A percentile compares a stretch with the other conserved stretches of the same genome.
Evolutionary conservation across 2,113 vertebrate species (phyloP).

Genomic region (Emberiza fucata): DNA sequence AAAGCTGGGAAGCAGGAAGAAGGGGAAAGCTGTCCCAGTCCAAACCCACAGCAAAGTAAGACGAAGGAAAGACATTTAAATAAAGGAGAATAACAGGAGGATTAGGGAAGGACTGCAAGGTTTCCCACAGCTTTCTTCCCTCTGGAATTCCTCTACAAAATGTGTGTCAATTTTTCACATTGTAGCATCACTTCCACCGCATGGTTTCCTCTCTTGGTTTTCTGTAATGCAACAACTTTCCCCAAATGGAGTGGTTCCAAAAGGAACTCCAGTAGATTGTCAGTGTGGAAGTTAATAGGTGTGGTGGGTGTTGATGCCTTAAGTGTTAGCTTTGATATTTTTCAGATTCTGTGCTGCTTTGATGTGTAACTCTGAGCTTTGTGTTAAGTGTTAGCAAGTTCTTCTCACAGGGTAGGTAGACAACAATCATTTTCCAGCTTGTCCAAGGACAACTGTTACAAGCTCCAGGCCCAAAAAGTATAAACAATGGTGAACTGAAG

Average conservation of each 20-base stretch:
- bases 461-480: neutral
- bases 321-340: neutral
- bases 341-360: neutral
- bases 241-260: neutral
- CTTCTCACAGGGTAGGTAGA: neutral
- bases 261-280: neutral
- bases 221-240: neutral
- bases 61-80: neutral
- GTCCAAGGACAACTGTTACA: neutral
- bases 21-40: neutral
- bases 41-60: neutral
- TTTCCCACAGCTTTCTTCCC: neutral
- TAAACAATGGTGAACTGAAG: neutral
- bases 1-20: neutral
- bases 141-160: neutral
- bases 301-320: neutral
- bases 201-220: neutral
- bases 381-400: neutral
- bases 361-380: neutral
- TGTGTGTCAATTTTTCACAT: rapidly evolving
- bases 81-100: neutral
- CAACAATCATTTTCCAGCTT: neutral
- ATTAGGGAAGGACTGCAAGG: neutral
- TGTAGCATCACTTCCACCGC: neutral
- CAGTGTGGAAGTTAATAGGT: rapidly evolving